Base-by-base conservation (phyloP, 2,888 invertebrate species). In the Pheosia tremula region DNA sequence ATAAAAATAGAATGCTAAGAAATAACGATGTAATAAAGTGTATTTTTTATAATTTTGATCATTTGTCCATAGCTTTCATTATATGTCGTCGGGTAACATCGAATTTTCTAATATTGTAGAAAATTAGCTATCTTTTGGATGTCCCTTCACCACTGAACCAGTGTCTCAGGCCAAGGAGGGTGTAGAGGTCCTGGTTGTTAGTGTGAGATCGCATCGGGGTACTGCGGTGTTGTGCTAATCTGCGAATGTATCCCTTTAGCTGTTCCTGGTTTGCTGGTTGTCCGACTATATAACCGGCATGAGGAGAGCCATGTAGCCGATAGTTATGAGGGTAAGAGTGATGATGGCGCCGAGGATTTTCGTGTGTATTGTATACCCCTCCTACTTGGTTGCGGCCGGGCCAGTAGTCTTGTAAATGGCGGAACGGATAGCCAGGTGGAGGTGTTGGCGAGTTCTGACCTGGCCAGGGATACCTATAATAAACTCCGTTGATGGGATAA, bases 1-100 rank as follows among this genome's bases (percentile, higher is more conserved):
- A 57, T 64, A 58, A 70, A 84, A 80, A 39, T 39, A 13, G 4
- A 38, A 54, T 54, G 6, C 37, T 10, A 24, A 58, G 45, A 43
- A 66, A 60, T 62, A 66, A 74, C 62, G 62, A 8, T 10, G 60
- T 72, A 68, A 68, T 71, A 64, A 61, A 67, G 52, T 11, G 0
- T 5, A 7, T 7, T 24, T 13, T 52, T 52, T n/a, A 49, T 11
- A 24, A 24, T n/a, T 50, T 6, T 36, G 59, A 66, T 77, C 75
- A 77, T 78, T 84, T 82, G 81, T 75, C 87, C 91, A 92, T 89
- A 92, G 93, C 93, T 89, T 89, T 83, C 92, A 90, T 85, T 90
- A 92, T 89, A 93, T 80, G 86, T 89, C 88, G 88, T 93, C 92
- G 93, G 93, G 93, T 93, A 93, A 93, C 93, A 91, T 93, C 90